Percentiles rank a stretch among this genome's conserved stretches.
These are phyloP conservation scores for Gasterosteus aculeatus DNA, from an alignment of 2,113 vertebrate genomes.

Conservation along the genomic window DNA sequence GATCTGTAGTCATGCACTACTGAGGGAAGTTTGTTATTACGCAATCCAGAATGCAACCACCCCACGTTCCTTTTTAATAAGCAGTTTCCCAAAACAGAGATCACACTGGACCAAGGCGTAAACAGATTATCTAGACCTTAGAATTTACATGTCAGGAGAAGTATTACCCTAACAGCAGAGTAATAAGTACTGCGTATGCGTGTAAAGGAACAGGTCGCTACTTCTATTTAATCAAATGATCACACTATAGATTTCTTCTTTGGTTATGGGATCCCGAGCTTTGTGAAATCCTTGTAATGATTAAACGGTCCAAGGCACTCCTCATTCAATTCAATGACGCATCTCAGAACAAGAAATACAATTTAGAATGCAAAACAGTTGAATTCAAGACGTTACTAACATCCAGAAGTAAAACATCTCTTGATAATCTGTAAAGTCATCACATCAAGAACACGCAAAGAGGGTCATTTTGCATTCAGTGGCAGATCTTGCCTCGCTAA, in stretches of 20 bases:
- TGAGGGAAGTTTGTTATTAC: conserved; percentile 67
- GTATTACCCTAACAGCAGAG: conserved; percentile 17
- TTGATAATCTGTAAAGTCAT: neutral
- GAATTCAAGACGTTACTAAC: neutral
- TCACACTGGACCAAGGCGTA: conserved; percentile 32
- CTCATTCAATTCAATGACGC: neutral
- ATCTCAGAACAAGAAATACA: neutral
- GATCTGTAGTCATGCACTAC: conserved; percentile 60
- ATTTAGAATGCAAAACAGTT: neutral
- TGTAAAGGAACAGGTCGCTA: neutral
- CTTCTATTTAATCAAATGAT: neutral
- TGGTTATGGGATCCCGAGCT: neutral
- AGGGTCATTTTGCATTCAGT: neutral
- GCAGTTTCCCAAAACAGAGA: conserved; percentile 69
- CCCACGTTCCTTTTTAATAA: conserved; percentile 69
- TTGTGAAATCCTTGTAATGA: neutral
- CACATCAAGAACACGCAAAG: neutral
- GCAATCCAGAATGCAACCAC: conserved; percentile 68
- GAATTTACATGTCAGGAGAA: conserved; percentile 8
- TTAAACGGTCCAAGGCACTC: neutral
- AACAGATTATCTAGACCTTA: conserved; percentile 30
- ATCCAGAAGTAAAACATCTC: neutral
- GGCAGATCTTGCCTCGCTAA: neutral
- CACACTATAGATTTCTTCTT: neutral
- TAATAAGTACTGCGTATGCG: neutral